A percentile compares a stretch with the other conserved stretches of the same genome.
Evolutionary conservation across 2,797 vertebrate genomes (phyloP).

Genomic region (Anolis apletophallus): DNA sequence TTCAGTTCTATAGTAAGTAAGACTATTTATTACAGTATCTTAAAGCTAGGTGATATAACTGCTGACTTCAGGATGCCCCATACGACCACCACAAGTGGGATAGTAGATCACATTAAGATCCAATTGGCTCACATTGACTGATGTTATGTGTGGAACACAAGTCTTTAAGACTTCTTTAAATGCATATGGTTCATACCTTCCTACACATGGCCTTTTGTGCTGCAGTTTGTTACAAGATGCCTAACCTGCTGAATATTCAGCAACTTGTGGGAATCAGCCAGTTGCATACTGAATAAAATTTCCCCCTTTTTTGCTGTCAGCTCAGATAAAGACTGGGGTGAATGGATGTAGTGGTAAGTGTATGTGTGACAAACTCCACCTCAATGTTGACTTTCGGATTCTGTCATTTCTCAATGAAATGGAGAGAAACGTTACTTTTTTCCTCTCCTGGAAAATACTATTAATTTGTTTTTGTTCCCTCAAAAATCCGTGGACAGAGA

Average conservation of each 20-base stretch:
- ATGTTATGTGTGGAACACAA: neutral
- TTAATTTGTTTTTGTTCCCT: neutral
- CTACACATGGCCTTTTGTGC: neutral
- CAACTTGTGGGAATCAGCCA: neutral
- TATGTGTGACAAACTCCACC: neutral
- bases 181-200: neutral
- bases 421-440: neutral
- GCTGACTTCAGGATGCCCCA: neutral
- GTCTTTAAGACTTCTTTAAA: neutral
- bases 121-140: neutral
- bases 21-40: neutral
- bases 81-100: neutral
- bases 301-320: neutral
- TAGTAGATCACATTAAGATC: neutral
- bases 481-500: neutral
- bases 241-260: neutral
- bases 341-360: neutral
- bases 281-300: neutral
- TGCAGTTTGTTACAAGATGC: neutral
- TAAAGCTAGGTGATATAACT: neutral
- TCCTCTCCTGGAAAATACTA: neutral
- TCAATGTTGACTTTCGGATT: neutral
- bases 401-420: neutral
- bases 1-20: neutral
- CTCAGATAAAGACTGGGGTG: conserved; percentile 6